Conservation (phyloP, 2,797 vertebrate genomes). For the Vespertilio murinus region DNA sequence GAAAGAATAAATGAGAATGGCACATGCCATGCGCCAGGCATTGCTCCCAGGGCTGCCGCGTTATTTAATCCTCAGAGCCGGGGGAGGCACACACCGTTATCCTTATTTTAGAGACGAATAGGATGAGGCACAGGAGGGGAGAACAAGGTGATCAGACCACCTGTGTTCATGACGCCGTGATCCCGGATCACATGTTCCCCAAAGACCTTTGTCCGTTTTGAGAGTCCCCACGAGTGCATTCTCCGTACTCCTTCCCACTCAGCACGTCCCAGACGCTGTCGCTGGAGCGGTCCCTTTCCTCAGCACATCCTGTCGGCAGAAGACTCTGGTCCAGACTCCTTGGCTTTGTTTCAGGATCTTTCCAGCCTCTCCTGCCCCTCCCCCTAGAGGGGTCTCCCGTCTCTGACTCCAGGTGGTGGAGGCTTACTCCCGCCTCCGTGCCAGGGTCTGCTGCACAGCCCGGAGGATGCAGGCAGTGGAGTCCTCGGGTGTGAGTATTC, state of each 20-base stretch:
- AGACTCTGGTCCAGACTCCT: background rate
- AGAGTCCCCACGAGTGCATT: background rate
- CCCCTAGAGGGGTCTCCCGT: background rate
- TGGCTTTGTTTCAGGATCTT: background rate
- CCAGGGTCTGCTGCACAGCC: background rate
- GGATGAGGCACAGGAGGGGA: background rate
- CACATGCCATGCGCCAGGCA: background rate
- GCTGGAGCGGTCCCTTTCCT: background rate
- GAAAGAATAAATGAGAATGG: background rate
- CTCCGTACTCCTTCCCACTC: background rate
- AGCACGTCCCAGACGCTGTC: rapidly evolving
- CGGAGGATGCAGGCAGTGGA: background rate
- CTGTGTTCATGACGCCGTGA: background rate
- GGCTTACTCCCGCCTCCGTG: background rate
- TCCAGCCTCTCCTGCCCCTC: background rate
- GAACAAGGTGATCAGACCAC: background rate
- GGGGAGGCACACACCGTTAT: background rate
- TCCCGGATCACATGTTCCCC: background rate
- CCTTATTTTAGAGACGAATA: background rate
- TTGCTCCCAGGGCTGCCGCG: background rate
- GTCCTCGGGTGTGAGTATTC: background rate
- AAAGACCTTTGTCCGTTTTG: background rate
- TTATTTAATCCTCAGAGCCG: background rate
- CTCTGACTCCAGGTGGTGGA: background rate
- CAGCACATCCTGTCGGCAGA: background rate